phyloP scores from a whole-genome alignment of 2,888 invertebrate species.

The Sthenelais limicola region DNA sequence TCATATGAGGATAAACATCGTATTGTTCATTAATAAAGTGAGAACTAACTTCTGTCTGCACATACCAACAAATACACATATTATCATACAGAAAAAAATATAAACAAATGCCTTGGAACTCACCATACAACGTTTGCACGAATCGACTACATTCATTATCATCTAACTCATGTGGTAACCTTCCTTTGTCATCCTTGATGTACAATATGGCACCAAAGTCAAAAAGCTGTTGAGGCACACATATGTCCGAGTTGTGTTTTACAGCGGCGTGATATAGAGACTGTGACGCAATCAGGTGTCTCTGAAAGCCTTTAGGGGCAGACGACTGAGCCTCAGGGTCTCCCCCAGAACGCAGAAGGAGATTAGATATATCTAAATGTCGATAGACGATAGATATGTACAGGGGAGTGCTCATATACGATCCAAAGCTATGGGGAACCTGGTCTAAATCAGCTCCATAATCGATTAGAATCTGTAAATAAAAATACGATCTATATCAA shows the following conservation, averaged over 20 bases:
- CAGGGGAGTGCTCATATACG: slow-evolving; percentile 48
- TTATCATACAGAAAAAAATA: too few relatives aligned
- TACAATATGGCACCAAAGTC: slow-evolving; percentile 47
- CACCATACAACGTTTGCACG: slow-evolving; percentile 18
- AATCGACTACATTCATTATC: neutral
- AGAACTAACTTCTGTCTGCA: too few relatives aligned
- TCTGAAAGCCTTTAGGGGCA: neutral
- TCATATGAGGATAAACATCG: too few relatives aligned
- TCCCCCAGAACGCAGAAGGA: slow-evolving; percentile 46
- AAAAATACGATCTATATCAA: neutral
- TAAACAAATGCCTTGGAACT: too few relatives aligned
- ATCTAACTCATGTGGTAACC: slow-evolving; percentile 31
- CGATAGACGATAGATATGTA: slow-evolving; percentile 51
- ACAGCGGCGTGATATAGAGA: slow-evolving; percentile 49
- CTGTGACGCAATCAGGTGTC: slow-evolving; percentile 1
- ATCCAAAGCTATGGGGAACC: slow-evolving; percentile 29
- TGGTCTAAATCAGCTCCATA: slow-evolving; percentile 50
- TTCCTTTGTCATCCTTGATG: slow-evolving; percentile 43
- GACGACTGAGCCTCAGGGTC: slow-evolving; percentile 39
- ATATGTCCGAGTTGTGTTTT: slow-evolving; percentile 41
- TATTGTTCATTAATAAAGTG: too few relatives aligned
- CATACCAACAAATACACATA: too few relatives aligned
- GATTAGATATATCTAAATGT: slow-evolving; percentile 48
- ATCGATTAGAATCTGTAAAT: slow-evolving; percentile 49
- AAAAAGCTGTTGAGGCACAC: slow-evolving; percentile 45